Base-by-base conservation (phyloP, 2,888 invertebrate genomes). In the Dilophus febrilis region DNA sequence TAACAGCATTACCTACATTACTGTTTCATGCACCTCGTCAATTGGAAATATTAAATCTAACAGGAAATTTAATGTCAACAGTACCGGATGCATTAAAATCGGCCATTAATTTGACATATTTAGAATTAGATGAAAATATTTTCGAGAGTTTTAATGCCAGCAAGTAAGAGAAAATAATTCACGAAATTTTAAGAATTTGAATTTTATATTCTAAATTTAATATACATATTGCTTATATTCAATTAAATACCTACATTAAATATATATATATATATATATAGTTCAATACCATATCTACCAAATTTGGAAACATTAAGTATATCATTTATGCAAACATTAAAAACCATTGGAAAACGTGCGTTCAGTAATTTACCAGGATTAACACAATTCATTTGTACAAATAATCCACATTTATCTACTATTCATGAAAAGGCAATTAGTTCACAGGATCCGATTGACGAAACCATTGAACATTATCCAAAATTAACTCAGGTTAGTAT, bases 81-180 rank as follows among this genome's bases (percentile, higher is more conserved):
- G 56, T 80, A 0, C 84, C 84, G 0, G 57, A 61, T 7, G 72
- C 72, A 26, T 51, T 86, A 16, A 65, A 62, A 2, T 70, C 72
- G 42, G 70, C 75, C 0, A 66, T 66, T 40, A 68, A 67, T 45
- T 57, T 86, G 38, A 57, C 73, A 39, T 68, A 59, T 36, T 57
- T 86, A 10, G 71, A 71, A 40, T 56, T 86, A 17, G 76, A 81
- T 50, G 73, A 75, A 45, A 85, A 85, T 56, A 77, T 75, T 0
- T 74, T 86, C 38, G 54, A 55, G 3, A 59, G 65, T 40, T 50
- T 85, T 14, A 69, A 70, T 6, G 53, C 54, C 38, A 47, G 51
- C 1, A 60, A 60, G 66, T 65, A 53, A 51, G 53, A 46, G 12
- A 14, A 6, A n/a, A n/a, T n/a, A n/a, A n/a, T n/a, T n/a, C n/a